Evolutionary conservation across 2,113 vertebrate species (phyloP).

Genomic region (Phaetusa simplex): DNA sequence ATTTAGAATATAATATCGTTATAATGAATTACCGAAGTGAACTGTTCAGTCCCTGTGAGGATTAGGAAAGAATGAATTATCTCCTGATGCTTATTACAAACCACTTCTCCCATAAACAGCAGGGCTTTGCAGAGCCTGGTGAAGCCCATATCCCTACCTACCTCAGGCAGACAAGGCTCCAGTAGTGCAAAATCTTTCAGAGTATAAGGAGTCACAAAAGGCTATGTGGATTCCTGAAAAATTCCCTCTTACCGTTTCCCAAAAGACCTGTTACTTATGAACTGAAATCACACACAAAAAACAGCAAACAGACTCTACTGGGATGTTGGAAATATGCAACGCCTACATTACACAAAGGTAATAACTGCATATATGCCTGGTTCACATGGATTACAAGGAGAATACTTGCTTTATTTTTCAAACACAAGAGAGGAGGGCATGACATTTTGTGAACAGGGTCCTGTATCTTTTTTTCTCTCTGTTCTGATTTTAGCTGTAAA

Average conservation of each 20-base stretch:
- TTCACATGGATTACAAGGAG: background rate
- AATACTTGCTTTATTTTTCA: conserved; percentile 16
- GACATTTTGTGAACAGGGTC: background rate
- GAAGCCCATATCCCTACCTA: background rate
- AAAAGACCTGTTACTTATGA: background rate
- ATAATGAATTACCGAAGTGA: background rate
- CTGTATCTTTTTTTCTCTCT: background rate
- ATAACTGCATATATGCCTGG: background rate
- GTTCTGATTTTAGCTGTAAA: conserved; percentile 39
- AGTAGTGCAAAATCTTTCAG: background rate
- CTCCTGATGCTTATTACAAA: background rate
- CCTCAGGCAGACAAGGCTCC: background rate
- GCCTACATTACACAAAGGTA: background rate
- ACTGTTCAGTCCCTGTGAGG: background rate
- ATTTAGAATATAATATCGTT: background rate
- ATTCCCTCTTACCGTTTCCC: background rate
- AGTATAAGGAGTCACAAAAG: background rate
- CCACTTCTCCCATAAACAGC: background rate
- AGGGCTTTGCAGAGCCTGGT: background rate
- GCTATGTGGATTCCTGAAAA: background rate
- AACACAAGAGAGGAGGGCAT: background rate
- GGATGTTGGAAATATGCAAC: background rate
- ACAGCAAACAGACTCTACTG: background rate
- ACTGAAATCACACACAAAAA: background rate
- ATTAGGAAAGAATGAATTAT: background rate